A percentile compares a stretch with the other conserved stretches of the same genome.
Conservation (phyloP, 92 coral and sea anemone species). For the Epizoanthus fatuus region DNA sequence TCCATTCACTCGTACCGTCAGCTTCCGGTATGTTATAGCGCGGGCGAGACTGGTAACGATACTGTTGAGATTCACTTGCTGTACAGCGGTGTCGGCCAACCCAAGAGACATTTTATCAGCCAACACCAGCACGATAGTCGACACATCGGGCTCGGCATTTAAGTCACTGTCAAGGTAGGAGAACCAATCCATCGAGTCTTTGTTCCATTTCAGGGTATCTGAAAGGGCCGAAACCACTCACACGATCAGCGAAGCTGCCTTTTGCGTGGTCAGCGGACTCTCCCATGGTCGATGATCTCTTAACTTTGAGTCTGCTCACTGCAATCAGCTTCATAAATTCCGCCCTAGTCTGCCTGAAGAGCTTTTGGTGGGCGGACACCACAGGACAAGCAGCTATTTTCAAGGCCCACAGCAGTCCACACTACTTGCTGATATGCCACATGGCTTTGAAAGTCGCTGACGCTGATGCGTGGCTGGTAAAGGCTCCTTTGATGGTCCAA, state of each 20-base stretch:
- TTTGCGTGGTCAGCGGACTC: slow-evolving; percentile 9
- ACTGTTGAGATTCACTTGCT: background rate
- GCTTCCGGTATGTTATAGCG: background rate
- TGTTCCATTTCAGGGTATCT: slow-evolving; percentile 15
- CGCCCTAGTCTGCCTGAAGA: background rate
- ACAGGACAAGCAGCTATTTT: slow-evolving; percentile 33
- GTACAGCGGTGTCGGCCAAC: background rate
- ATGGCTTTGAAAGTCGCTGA: slow-evolving; percentile 18
- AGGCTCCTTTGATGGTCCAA: slow-evolving; percentile 64
- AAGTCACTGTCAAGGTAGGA: background rate
- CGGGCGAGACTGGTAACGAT: background rate
- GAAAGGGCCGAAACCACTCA: slow-evolving; percentile 16
- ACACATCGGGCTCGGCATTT: background rate
- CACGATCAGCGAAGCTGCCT: slow-evolving; percentile 22
- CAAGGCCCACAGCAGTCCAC: slow-evolving; percentile 27
- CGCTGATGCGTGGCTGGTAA: slow-evolving; percentile 15
- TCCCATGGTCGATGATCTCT: background rate
- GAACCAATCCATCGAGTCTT: slow-evolving; percentile 6
- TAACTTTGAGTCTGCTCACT: slow-evolving; percentile 15
- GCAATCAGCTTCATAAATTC: slow-evolving; percentile 7
- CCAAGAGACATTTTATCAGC: slow-evolving; percentile 20
- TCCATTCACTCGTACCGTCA: background rate
- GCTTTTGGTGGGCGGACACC: slow-evolving; percentile 13
- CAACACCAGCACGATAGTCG: slow-evolving; percentile 15
- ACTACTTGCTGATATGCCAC: slow-evolving; percentile 31